Evolutionary conservation across 2,113 vertebrate species (phyloP).

Genomic region (Odontesthes bonariensis): DNA sequence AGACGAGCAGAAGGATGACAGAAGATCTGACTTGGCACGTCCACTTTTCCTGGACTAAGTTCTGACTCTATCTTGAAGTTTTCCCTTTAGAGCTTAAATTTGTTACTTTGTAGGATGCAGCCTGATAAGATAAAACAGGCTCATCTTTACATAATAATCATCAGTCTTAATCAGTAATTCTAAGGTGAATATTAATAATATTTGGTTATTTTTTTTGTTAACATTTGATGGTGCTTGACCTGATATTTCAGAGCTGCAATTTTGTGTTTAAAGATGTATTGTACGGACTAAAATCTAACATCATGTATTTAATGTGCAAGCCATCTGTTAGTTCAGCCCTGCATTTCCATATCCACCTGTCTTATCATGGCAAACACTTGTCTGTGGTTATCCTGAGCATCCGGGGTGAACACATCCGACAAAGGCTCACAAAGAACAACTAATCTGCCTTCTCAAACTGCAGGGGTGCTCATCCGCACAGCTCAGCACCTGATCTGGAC

Average conservation of each 20-base stretch:
- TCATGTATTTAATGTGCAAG: not conserved
- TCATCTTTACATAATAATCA: slow-evolving; percentile 1
- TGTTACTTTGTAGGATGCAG: not conserved
- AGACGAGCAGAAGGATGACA: not conserved
- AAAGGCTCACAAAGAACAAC: slow-evolving; percentile 20
- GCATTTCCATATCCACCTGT: not conserved
- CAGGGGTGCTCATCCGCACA: slow-evolving; percentile 12
- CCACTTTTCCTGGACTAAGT: slow-evolving; percentile 5
- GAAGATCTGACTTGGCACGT: slow-evolving; percentile 5
- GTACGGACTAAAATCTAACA: not conserved
- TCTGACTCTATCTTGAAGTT: slow-evolving; percentile 23
- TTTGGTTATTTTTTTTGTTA: not conserved
- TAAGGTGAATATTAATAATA: not conserved
- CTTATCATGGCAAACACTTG: slow-evolving; percentile 24
- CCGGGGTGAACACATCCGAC: slow-evolving; percentile 28
- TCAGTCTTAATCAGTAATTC: not conserved
- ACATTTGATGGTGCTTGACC: not conserved
- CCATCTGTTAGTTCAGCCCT: not conserved
- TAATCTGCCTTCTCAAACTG: slow-evolving; percentile 48
- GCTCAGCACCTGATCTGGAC: slow-evolving; percentile 59
- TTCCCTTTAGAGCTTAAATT: not conserved
- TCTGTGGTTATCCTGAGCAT: slow-evolving; percentile 20
- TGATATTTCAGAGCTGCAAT: not conserved
- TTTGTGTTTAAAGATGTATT: too few species aligned
- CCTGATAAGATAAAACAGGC: not conserved